phyloP scores from a whole-genome alignment of 2,888 invertebrate genomes.

The Schizaphis graminum region DNA sequence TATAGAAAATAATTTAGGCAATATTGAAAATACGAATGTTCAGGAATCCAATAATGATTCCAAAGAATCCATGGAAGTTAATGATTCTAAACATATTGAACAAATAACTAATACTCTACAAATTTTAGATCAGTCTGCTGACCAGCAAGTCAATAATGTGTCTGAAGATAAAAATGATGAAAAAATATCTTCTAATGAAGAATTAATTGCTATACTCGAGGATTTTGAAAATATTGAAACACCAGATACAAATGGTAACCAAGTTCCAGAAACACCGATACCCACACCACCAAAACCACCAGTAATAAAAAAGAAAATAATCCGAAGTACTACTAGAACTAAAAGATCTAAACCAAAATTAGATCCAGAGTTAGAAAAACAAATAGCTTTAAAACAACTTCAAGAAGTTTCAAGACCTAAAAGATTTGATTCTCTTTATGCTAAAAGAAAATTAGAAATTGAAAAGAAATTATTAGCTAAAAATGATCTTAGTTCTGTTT shows the following conservation, averaged over 20 bases:
- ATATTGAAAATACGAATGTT: neutral
- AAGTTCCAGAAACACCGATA: slow-evolving; percentile 29
- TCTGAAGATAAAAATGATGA: slow-evolving; percentile 60
- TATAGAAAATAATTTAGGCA: slow-evolving; percentile 16
- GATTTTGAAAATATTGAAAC: slow-evolving; percentile 60
- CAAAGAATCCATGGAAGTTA: slow-evolving; percentile 3
- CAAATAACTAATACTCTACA: slow-evolving; percentile 46
- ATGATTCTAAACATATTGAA: slow-evolving; percentile 53
- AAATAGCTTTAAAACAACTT: slow-evolving; percentile 75
- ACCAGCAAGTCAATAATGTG: slow-evolving; percentile 20
- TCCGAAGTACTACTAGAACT: slow-evolving; percentile 48
- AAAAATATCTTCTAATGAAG: slow-evolving; percentile 59
- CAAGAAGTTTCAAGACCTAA: slow-evolving; percentile 70
- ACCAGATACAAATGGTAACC: slow-evolving; percentile 41
- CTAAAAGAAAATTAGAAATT: slow-evolving; percentile 68
- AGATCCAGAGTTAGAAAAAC: slow-evolving; percentile 73
- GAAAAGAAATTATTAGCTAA: slow-evolving; percentile 69
- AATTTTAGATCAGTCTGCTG: slow-evolving; percentile 51
- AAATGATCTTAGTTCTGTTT: slow-evolving; percentile 67
- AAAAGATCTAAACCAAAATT: slow-evolving; percentile 69
- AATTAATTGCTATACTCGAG: slow-evolving; percentile 63
- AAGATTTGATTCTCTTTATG: slow-evolving; percentile 59
- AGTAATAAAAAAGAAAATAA: slow-evolving; percentile 38
- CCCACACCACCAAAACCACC: neutral
- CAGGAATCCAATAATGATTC: slow-evolving; percentile 17